These are phyloP conservation scores for Ecliptopera silaceata DNA, from an alignment of 2,888 invertebrate genomes.

Conservation along the genomic window DNA sequence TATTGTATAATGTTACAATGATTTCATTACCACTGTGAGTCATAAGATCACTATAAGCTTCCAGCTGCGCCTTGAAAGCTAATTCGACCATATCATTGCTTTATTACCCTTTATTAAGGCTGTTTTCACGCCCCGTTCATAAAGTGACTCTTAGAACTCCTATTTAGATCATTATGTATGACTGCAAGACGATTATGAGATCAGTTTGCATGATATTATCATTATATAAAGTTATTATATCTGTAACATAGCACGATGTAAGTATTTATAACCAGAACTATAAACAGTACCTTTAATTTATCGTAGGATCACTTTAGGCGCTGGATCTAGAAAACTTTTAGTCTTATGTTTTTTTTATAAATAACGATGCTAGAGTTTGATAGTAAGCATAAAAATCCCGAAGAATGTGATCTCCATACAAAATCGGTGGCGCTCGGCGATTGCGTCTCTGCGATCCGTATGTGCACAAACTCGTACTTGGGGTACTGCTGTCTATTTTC, in stretches of 20 bases:
- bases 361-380: too few species aligned
- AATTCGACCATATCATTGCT: conserved; percentile 32
- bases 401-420: too few species aligned
- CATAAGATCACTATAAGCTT: conserved; percentile 31
- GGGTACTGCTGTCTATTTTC: too few species aligned
- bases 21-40: conserved; percentile 31
- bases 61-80: conserved; percentile 24
- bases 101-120: conserved; percentile 20
- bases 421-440: too few species aligned
- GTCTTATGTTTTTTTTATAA: too few species aligned
- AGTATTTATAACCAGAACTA: neutral
- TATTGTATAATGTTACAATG: conserved; percentile 24
- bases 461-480: too few species aligned
- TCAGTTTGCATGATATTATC: neutral
- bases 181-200: neutral
- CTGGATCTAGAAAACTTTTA: too few species aligned
- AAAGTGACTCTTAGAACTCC: conserved; percentile 15
- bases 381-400: too few species aligned
- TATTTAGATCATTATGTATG: conserved; percentile 13
- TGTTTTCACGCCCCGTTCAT: conserved; percentile 29
- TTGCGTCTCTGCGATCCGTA: too few species aligned
- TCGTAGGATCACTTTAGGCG: too few species aligned
- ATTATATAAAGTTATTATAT: neutral
- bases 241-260: neutral
- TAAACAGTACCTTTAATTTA: too few species aligned